phyloP scores from a whole-genome alignment of 92 coral and sea anemone species.

The Nematostella vectensis region DNA sequence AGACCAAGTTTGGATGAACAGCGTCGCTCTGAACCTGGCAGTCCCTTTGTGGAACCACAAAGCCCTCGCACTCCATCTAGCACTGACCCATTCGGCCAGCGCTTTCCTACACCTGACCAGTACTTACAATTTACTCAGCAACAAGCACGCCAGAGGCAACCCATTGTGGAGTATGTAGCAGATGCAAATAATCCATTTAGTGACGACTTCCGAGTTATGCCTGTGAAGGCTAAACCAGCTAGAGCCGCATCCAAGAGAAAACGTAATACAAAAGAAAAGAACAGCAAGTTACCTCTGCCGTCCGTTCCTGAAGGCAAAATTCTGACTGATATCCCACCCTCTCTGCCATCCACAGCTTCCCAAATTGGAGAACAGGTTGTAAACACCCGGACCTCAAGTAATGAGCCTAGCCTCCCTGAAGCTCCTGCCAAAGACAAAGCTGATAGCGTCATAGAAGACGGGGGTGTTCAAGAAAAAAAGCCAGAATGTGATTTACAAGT shows the following conservation, averaged over 20 bases:
- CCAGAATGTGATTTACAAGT: neutral
- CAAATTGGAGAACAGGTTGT: neutral
- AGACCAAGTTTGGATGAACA: constrained; percentile 16
- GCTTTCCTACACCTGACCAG: constrained; percentile 73
- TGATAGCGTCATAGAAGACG: neutral
- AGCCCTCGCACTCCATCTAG: constrained; percentile 36
- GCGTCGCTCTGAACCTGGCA: constrained; percentile 8
- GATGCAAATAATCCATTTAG: constrained; percentile 88
- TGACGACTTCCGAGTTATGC: constrained; percentile 57
- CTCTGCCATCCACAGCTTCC: neutral
- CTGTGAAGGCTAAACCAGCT: constrained; percentile 1
- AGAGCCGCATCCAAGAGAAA: neutral
- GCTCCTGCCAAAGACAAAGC: neutral
- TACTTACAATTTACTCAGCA: constrained; percentile 52
- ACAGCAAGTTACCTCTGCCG: neutral
- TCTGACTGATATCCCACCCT: constrained; percentile 19
- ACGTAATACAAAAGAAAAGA: neutral
- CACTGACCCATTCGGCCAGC: constrained; percentile 47
- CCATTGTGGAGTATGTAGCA: constrained; percentile 71
- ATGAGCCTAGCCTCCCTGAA: neutral
- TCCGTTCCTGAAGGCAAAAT: constrained; percentile 9
- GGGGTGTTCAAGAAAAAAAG: neutral
- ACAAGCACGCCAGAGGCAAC: constrained; percentile 44
- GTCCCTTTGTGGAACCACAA: constrained; percentile 26
- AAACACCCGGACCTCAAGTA: no score